These are phyloP conservation scores for Lutjanus campechanus DNA, from an alignment of 2,797 vertebrate species.

Conservation along the genomic window DNA sequence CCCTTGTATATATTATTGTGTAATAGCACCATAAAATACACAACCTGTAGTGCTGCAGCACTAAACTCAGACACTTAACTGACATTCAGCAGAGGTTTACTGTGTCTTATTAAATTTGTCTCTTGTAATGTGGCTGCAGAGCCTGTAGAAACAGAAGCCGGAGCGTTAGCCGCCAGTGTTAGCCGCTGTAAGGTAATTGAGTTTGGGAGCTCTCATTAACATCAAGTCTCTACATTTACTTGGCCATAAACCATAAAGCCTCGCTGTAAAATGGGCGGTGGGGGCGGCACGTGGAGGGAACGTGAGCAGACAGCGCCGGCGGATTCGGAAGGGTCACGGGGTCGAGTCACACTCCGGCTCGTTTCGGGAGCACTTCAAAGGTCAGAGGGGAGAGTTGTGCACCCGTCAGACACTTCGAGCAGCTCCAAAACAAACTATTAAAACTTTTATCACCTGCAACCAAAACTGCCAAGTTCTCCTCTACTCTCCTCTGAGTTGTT, in stretches of 20 bases:
- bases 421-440: slow-evolving; percentile 79
- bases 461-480: slow-evolving; percentile 50
- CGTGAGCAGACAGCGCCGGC: slow-evolving; percentile 40
- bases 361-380: slow-evolving; percentile 53
- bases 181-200: slow-evolving; percentile 61
- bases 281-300: slow-evolving; percentile 46
- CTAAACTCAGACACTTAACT: slow-evolving; percentile 63
- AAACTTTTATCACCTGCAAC: slow-evolving; percentile 72
- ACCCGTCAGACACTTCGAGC: slow-evolving; percentile 50
- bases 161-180: slow-evolving; percentile 43
- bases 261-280: slow-evolving; percentile 55
- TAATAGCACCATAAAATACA: slow-evolving; percentile 74
- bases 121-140: slow-evolving; percentile 59
- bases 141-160: slow-evolving; percentile 60
- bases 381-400: slow-evolving; percentile 65
- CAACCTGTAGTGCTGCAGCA: slow-evolving; percentile 62
- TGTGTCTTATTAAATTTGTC: slow-evolving; percentile 67
- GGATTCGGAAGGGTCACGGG: slow-evolving; percentile 56
- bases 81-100: slow-evolving; percentile 67
- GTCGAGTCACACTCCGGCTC: slow-evolving; percentile 42
- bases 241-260: slow-evolving; percentile 67
- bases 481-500: slow-evolving; percentile 26
- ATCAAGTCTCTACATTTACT: slow-evolving; percentile 71
- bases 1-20: slow-evolving; percentile 74
- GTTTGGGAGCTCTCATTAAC: slow-evolving; percentile 77